These are phyloP conservation scores for Crematogaster levior DNA, from an alignment of 2,888 invertebrate species.

Conservation along the genomic window DNA sequence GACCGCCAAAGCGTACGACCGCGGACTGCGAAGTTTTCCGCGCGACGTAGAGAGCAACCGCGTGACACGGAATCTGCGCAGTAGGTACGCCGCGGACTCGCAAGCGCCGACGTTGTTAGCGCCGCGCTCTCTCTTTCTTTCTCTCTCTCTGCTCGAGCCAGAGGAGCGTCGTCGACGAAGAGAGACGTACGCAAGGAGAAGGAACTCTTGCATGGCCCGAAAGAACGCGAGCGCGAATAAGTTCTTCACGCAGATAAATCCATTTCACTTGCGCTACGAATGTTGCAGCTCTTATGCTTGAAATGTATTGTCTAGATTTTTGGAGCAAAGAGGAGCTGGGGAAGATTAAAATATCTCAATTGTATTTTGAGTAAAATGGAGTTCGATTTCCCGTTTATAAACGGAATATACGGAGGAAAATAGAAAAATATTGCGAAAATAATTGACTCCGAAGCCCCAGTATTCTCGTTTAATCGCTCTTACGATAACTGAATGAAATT, in stretches of 20 bases:
- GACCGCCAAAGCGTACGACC: slow-evolving; percentile 22
- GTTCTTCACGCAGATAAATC: not conserved
- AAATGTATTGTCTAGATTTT: not conserved
- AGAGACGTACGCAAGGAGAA: not conserved
- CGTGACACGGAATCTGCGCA: slow-evolving; percentile 77
- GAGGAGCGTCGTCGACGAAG: slow-evolving; percentile 1
- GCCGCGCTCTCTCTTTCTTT: not conserved
- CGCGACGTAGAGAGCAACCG: slow-evolving; percentile 63
- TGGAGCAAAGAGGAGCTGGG: not conserved
- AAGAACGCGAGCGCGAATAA: not conserved
- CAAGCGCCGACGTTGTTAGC: slow-evolving; percentile 47
- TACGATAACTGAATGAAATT: not conserved
- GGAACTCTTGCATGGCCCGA: not conserved
- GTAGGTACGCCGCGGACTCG: slow-evolving; percentile 66
- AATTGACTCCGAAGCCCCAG: not conserved
- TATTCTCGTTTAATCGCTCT: not conserved
- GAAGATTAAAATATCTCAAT: not conserved
- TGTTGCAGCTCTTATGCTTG: not conserved
- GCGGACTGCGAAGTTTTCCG: slow-evolving; percentile 58
- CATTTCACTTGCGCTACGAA: not conserved
- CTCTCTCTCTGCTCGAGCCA: not conserved
- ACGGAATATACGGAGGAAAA: not conserved
- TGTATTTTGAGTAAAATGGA: not conserved
- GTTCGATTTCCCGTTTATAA: not conserved
- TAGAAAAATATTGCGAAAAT: not conserved